A percentile compares a stretch with the other conserved stretches of the same genome.
Evolutionary conservation across 2,113 vertebrate species (phyloP).

Genomic region (Cebus imitator): DNA sequence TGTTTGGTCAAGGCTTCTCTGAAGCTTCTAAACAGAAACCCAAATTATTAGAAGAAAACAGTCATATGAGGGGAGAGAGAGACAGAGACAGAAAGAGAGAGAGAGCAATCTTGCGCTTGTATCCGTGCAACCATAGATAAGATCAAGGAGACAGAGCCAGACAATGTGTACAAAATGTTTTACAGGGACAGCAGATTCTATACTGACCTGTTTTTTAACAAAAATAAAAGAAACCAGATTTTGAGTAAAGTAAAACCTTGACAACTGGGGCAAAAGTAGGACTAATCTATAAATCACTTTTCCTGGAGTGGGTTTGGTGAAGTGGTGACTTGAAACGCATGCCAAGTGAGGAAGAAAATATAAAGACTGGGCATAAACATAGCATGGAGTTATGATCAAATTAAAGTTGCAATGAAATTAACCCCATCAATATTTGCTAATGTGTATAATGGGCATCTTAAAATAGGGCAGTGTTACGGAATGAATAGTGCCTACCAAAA

Average conservation of each 20-base stretch:
- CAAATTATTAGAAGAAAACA: not conserved
- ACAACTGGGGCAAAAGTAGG: conserved; percentile 42
- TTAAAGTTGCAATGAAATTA: conserved; percentile 19
- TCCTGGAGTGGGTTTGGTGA: not conserved
- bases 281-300: conserved; percentile 46
- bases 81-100: not conserved
- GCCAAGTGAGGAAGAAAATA: not conserved
- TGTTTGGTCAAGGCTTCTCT: not conserved
- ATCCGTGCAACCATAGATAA: not conserved
- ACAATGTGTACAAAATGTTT: not conserved
- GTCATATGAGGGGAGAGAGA: fast-evolving
- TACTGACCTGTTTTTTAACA: conserved; percentile 30
- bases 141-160: not conserved
- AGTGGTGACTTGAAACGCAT: not conserved
- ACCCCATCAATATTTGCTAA: not conserved
- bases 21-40: not conserved
- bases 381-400: not conserved
- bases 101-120: not conserved
- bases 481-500: not conserved
- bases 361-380: not conserved
- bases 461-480: not conserved
- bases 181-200: conserved; percentile 11
- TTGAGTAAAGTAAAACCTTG: conserved; percentile 32
- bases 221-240: conserved; percentile 53
- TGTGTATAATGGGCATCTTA: not conserved